A percentile compares a stretch with the other conserved stretches of the same genome.
These are phyloP conservation scores for Centropus unirufus DNA, from an alignment of 2,113 vertebrate genomes.

Conservation along the genomic window DNA sequence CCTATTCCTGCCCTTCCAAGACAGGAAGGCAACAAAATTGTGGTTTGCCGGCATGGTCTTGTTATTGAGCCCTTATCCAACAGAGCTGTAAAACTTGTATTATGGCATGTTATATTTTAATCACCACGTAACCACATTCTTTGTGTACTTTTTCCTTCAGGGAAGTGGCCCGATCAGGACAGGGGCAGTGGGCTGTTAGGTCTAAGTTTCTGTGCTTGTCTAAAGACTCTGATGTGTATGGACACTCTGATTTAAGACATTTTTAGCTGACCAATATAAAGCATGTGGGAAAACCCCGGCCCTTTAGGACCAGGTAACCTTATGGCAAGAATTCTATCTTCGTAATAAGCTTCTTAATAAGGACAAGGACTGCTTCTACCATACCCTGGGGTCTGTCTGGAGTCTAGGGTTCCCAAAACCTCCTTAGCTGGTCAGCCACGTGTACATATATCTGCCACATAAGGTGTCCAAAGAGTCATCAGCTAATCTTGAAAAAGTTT, in stretches of 20 bases:
- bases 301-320: not conserved
- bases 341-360: not conserved
- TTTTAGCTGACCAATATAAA: not conserved
- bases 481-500: not conserved
- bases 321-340: not conserved
- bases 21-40: not conserved
- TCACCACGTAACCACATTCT: not conserved
- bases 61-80: not conserved
- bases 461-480: not conserved
- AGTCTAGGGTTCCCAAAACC: too few relatives aligned
- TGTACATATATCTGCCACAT: not conserved
- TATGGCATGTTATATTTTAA: not conserved
- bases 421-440: not conserved
- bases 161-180: not conserved
- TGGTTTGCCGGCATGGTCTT: not conserved
- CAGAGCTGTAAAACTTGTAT: not conserved
- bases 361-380: not conserved
- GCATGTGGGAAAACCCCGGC: not conserved
- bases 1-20: not conserved
- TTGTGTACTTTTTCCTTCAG: not conserved
- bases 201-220: not conserved
- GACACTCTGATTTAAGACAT: not conserved
- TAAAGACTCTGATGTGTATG: not conserved
- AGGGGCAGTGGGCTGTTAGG: not conserved
- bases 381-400: not conserved